Evolutionary conservation across 2,797 vertebrate genomes (phyloP), one percentile per base, ranked within the genome.

Genomic region (Eulemur rubriventer): DNA sequence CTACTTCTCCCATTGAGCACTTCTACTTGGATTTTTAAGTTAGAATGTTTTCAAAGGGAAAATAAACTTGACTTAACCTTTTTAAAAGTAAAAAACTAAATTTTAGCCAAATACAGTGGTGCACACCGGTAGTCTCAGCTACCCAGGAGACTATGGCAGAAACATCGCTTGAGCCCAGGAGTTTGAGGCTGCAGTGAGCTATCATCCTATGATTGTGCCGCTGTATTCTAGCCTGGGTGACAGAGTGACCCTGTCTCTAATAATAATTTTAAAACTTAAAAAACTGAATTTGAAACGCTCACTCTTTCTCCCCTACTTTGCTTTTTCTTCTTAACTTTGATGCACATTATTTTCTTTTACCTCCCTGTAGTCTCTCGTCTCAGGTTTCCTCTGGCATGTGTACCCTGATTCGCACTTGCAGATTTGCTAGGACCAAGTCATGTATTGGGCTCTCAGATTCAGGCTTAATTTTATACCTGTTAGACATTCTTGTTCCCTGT

Each of bases 41-140:
- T 85, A 7, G n/a, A 76, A 8, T 84, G 3, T 76, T 94, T 94
- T 88, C 83, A 87, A 55, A 91, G 48, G 75, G 17, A 73, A 96
- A 61, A 75, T 57, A 90, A 69, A 72, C 46, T 30, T 73, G 52
- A 94, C 67, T 35, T 50, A 48, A 55, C 43, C 79, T 17, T 67
- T 38, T 86, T 43, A 30, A 30, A 89, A 79, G 17, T 63, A 65
- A 69, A 86, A 79, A 10, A 13, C 30, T 46, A 14, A 43, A 26
- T 76, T 78, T 72, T n/a, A n/a, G 33, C 16, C 1, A 0, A n/a
- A n/a, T 33, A 65, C 33, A 65, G 63, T 65, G 63, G 63, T 65
- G 4, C 33, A 65, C 17, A 16, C 33, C 63, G 4, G 3, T 18
- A 65, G 63, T 65, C 33, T 65, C 7, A 65, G 63, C 63, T 65